These are phyloP conservation scores for Xanthia togata DNA, from an alignment of 2,888 invertebrate species.

Conservation along the genomic window DNA sequence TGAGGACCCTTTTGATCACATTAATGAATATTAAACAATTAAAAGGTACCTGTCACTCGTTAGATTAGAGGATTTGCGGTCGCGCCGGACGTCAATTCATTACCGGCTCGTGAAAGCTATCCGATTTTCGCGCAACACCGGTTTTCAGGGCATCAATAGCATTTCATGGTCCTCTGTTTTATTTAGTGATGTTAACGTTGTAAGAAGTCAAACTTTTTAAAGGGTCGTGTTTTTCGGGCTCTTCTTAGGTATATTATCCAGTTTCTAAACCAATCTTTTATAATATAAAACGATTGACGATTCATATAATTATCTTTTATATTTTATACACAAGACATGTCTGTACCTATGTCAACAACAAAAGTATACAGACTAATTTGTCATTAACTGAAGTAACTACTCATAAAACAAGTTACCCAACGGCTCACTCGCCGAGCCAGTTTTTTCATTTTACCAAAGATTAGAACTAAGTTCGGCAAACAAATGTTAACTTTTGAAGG, in stretches of 20 bases:
- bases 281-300: too few species aligned
- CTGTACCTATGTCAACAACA: too few species aligned
- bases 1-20: slow-evolving; percentile 38
- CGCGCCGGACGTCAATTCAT: slow-evolving; percentile 55
- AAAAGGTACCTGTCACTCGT: slow-evolving; percentile 60
- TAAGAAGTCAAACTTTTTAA: neutral
- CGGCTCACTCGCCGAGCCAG: too few species aligned
- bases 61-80: slow-evolving; percentile 69
- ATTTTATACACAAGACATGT: neutral
- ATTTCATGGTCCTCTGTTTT: slow-evolving; percentile 35
- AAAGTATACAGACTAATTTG: neutral
- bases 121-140: slow-evolving; percentile 62
- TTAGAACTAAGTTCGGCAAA: neutral
- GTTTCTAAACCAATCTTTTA: neutral
- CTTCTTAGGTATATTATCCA: neutral
- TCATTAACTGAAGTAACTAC: neutral
- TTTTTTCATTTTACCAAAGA: neutral
- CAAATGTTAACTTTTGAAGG: neutral
- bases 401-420: neutral
- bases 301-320: too few species aligned
- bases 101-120: slow-evolving; percentile 63
- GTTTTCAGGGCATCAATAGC: slow-evolving; percentile 43
- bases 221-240: neutral
- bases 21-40: slow-evolving; percentile 52
- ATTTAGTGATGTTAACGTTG: slow-evolving; percentile 20